A percentile compares a stretch with the other conserved stretches of the same genome.
These are phyloP conservation scores for Promerops cafer DNA, from an alignment of 2,113 vertebrate species.

Conservation along the genomic window DNA sequence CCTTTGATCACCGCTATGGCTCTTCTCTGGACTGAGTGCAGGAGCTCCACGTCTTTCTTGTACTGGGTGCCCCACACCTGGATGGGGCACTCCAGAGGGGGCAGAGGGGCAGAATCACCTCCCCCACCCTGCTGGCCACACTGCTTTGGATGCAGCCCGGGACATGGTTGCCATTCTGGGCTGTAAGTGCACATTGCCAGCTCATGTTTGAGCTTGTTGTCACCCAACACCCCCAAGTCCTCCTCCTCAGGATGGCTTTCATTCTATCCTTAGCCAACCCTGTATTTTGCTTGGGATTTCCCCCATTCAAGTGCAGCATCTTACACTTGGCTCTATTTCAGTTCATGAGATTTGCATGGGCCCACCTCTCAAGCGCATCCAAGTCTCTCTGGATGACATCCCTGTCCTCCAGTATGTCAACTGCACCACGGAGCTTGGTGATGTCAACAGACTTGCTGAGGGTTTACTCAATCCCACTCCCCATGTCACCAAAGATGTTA, in stretches of 20 bases:
- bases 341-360: background rate
- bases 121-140: fast-evolving
- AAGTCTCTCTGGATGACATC: background rate
- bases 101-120: background rate
- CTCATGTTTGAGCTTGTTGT: background rate
- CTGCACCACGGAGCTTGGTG: background rate
- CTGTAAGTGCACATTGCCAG: too few species aligned
- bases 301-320: background rate
- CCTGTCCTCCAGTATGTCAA: background rate
- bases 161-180: fast-evolving
- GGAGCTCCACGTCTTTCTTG: background rate
- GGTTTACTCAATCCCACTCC: background rate
- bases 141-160: background rate
- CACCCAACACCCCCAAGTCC: background rate
- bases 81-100: background rate
- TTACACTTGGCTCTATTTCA: background rate
- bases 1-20: too few species aligned
- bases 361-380: fast-evolving
- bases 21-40: background rate
- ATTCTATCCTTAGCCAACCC: background rate
- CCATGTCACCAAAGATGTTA: background rate
- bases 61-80: background rate
- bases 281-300: background rate
- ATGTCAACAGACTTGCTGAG: background rate
- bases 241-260: background rate